These are phyloP conservation scores for Conus ventricosus DNA, from an alignment of 1,140 invertebrate species.

Conservation along the genomic window DNA sequence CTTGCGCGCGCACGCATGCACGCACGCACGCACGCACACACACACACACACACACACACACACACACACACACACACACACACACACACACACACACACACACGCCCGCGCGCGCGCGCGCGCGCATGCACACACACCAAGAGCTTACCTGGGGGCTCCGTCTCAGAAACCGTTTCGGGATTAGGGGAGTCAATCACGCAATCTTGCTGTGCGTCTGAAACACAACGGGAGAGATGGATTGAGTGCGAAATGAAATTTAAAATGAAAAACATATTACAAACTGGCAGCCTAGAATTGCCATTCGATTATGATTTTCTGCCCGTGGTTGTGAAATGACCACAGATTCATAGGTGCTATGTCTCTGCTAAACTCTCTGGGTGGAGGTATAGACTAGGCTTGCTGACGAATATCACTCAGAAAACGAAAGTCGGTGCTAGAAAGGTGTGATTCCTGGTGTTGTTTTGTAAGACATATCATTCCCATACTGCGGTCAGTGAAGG, in stretches of 20 bases:
- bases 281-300: too few species aligned
- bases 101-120: neutral
- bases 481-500: too few species aligned
- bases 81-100: neutral
- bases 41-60: conserved; percentile 4
- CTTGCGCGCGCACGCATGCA: too few species aligned
- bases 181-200: neutral
- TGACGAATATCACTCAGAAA: too few species aligned
- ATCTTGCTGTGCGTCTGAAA: neutral
- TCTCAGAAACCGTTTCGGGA: neutral
- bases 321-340: too few species aligned
- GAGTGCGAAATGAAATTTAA: neutral
- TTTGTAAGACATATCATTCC: too few species aligned
- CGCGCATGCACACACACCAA: neutral
- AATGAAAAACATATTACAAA: neutral
- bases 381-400: too few species aligned
- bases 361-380: too few species aligned
- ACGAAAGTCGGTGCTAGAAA: too few species aligned
- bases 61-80: neutral
- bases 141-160: neutral
- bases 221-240: neutral
- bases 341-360: too few species aligned
- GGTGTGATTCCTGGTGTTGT: too few species aligned
- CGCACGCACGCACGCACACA: neutral
- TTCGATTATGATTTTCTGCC: too few species aligned